phyloP scores from a whole-genome alignment of 1,140 invertebrate genomes.

The Bombus fervidus region DNA sequence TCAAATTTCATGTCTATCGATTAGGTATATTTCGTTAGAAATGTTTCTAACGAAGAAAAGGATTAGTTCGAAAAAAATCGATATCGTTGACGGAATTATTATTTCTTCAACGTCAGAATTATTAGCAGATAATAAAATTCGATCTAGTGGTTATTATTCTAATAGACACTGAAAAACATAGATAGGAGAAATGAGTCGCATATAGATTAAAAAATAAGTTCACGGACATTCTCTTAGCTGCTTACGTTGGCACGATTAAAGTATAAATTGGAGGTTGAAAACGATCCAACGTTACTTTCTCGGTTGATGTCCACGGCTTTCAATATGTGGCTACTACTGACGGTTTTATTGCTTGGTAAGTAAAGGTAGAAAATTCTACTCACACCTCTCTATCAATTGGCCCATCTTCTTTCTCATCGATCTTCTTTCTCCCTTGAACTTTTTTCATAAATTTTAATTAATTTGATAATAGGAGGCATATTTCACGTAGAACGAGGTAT shows the following conservation, averaged over 20 bases:
- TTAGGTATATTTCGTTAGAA: background rate
- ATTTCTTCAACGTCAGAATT: too few species aligned
- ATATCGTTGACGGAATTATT: too few species aligned
- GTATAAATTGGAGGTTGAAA: constrained; percentile 42
- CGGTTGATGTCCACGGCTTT: background rate
- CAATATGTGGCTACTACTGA: constrained; percentile 64
- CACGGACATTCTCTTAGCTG: background rate
- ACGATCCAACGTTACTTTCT: constrained; percentile 32
- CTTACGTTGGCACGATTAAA: constrained; percentile 16
- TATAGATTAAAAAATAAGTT: background rate
- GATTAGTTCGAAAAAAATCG: background rate
- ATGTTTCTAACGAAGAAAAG: background rate
- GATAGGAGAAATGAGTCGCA: background rate
- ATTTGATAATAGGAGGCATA: background rate
- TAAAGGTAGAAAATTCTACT: constrained; percentile 4
- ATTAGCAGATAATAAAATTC: too few species aligned
- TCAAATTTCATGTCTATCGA: background rate
- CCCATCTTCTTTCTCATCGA: background rate
- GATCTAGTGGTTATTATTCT: too few species aligned
- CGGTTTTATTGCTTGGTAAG: constrained; percentile 73
- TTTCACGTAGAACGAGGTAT: background rate
- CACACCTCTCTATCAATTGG: background rate
- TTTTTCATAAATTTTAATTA: background rate
- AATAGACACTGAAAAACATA: background rate
- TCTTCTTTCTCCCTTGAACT: too few species aligned